Base-by-base conservation (phyloP, 2,888 invertebrate species). In the Andrena marginata region DNA sequence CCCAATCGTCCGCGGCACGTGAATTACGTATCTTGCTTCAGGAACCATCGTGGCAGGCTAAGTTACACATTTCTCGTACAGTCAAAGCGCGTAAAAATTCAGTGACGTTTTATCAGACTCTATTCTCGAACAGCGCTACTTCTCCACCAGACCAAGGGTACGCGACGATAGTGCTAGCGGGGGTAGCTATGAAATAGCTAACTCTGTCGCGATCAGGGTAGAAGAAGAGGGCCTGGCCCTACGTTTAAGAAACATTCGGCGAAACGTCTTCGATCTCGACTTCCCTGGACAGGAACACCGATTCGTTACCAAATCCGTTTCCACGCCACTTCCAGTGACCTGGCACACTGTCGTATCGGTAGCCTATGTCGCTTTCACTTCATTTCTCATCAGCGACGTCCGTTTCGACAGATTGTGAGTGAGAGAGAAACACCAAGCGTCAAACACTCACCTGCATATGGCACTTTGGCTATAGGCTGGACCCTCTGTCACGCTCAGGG, bases 381-480 rank as follows among this genome's bases (percentile, higher is more conserved):
- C 60, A 59, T 56, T 84, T 88, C 69, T 86, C 71, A 70, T 87
- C 77, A 86, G 84, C 78, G 86, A 86, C 80, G 77, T 77, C 75
- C 77, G 86, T 84, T 81, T 87, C 26, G 69, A 69, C 35, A 48
- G 6, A 23, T 71, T 42, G 56, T 31, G 56, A 71, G 59, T 48
- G 23, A 51, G 68, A 59, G 59, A 42, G 31, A 70, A 68, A 76
- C 54, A 60, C 49, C 70, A 68, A 80, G 51, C n/a, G 64, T 7
- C 56, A 64, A 29, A 69, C 73, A 85, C 95, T 95, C 96, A 99
- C 99, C 99, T 98, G 98, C 99, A 99, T 94, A 99, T 99, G 90
- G 99, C 99, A 95, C 99, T 99, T 96, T 99, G 99, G 95, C 99
- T 99, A 95, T 99, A 99, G 69, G 99, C 99, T 48, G 99, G 99